Evolutionary conservation across 2,888 invertebrate species (phyloP).

Genomic region (Hemistola chrysoprasaria): DNA sequence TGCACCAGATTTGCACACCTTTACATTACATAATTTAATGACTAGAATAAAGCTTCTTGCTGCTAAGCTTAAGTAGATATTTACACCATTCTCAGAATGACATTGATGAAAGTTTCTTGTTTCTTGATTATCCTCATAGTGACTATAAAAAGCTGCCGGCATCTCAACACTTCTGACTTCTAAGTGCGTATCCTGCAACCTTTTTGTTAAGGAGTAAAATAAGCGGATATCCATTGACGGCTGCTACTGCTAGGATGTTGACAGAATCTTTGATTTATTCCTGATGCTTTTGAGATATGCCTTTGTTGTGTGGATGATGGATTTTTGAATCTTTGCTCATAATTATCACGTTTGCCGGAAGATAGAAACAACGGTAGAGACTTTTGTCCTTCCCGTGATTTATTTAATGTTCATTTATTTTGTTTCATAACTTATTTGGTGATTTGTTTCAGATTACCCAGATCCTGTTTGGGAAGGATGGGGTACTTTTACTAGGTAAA

Average conservation of each 20-base stretch:
- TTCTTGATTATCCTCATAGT: not conserved
- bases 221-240: constrained; percentile 26
- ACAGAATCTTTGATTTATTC: constrained; percentile 24
- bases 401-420: too few species aligned
- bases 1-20: too few species aligned
- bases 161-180: constrained; percentile 8
- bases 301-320: constrained; percentile 9
- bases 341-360: too few species aligned
- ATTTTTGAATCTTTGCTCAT: too few species aligned
- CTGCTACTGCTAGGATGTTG: constrained; percentile 7
- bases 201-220: constrained; percentile 20
- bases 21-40: too few species aligned
- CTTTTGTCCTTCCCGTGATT: too few species aligned
- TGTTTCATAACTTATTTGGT: not conserved
- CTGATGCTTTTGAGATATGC: constrained; percentile 8
- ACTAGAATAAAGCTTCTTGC: too few species aligned
- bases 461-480: not conserved
- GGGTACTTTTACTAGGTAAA: not conserved
- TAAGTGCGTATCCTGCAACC: constrained; percentile 7
- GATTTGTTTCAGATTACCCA: not conserved
- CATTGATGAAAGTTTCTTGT: too few species aligned
- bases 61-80: too few species aligned
- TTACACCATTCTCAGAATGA: too few species aligned
- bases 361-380: too few species aligned
- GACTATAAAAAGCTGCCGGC: constrained; percentile 1